phyloP scores from a whole-genome alignment of 2,113 vertebrate species.

The Labrus mixtus region DNA sequence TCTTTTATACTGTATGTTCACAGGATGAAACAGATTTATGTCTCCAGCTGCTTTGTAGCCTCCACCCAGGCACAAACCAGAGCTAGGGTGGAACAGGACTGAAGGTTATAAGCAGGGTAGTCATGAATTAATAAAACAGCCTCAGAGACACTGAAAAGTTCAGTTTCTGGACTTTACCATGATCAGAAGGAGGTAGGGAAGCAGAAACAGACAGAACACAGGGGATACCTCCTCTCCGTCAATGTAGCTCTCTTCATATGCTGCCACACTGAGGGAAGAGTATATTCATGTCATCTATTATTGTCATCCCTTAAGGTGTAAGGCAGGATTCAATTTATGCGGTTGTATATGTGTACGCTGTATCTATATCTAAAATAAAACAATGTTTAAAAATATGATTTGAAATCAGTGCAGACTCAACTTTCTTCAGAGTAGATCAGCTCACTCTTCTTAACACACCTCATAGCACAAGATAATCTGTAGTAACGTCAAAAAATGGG shows the following conservation, averaged over 20 bases:
- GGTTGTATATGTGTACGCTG: too few species aligned
- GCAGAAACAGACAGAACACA: not conserved
- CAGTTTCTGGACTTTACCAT: conserved; percentile 6
- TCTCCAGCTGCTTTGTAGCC: conserved; percentile 33
- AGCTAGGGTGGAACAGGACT: conserved; percentile 12
- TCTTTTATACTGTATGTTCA: conserved; percentile 21
- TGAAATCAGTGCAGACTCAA: too few species aligned
- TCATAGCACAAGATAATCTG: too few species aligned
- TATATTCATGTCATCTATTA: too few species aligned
- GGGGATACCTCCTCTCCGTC: not conserved
- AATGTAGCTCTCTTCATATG: not conserved
- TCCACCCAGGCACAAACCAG: conserved; percentile 13
- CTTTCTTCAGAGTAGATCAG: too few species aligned
- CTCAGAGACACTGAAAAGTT: conserved; percentile 21
- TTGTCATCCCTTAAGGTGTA: too few species aligned
- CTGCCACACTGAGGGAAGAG: not conserved
- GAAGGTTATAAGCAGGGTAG: conserved; percentile 14
- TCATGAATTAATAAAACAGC: conserved; percentile 39
- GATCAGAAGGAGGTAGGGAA: conserved; percentile 1
- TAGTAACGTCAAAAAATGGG: too few species aligned
- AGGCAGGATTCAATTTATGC: too few species aligned
- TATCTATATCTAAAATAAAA: too few species aligned
- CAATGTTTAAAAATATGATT: too few species aligned
- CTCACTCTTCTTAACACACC: too few species aligned
- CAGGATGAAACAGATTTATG: conserved; percentile 40